Evolutionary conservation across 2,888 invertebrate genomes (phyloP), one percentile per base, ranked within the genome.

Genomic region (Campoplex nolae): DNA sequence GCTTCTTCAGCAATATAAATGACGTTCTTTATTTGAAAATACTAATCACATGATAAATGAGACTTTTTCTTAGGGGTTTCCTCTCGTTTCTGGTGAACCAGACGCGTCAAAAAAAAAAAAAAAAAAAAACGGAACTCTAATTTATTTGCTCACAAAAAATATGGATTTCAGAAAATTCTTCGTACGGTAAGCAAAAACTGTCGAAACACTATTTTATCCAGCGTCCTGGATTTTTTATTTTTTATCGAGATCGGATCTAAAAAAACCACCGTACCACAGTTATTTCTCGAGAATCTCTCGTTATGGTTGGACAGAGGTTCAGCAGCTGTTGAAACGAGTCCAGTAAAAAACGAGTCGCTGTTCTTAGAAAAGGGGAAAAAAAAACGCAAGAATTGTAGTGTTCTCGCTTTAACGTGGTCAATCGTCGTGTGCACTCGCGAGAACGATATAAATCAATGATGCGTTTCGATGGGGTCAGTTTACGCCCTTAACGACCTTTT

Each of bases 201-300:
- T 18, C 13, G 23, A 51, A n/a, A 56, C 3, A 28, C 45, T 62
- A 18, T 58, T 75, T 18, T 32, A 18, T 42, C 62, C 11, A 23
- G n/a, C n/a, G 45, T 62, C n/a, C 23, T 35, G 18, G 16, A 45
- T 35, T 35, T 35, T 35, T 16, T 8, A 16, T 2, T 23, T 45
- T 18, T n/a, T 42, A 32, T 11, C n/a, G 38, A 23, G 35, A 16
- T 62, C 18, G 51, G 71, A 67, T 54, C 71, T 73, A 54, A 45
- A 85, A 81, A 76, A 80, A 71, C 76, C 76, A 71, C n/a, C 35
- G 28, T 45, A 51, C 48, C 23, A 4, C 58, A 70, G 84, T 79
- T 38, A 38, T 6, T 38, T 38, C 38, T 38, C 32, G 79, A 75
- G 79, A 67, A 78, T 13, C 2, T 28, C 28, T 45, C 28, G 35